A percentile compares a stretch with the other conserved stretches of the same genome.
phyloP scores from a whole-genome alignment of 2,113 vertebrate species.

The Cepphus grylle region DNA sequence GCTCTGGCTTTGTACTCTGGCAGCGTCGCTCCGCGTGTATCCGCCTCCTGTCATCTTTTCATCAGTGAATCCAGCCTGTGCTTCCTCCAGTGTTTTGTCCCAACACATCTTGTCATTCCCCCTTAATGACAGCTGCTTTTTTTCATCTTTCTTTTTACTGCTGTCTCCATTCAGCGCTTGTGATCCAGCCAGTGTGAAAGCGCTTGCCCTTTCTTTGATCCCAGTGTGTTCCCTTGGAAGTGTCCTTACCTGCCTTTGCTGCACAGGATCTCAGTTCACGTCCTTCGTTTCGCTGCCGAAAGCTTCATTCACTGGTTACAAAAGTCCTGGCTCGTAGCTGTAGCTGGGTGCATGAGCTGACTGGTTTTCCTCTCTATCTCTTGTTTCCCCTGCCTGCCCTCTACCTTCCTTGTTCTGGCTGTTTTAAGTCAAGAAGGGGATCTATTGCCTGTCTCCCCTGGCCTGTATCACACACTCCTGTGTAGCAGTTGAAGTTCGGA shows the following conservation, averaged over 20 bases:
- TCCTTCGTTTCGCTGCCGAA: background rate
- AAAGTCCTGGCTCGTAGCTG: background rate
- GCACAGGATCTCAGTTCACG: background rate
- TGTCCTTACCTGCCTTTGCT: background rate
- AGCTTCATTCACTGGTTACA: background rate
- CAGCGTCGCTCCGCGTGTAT: fast-evolving
- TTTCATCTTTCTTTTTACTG: background rate
- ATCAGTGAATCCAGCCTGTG: background rate
- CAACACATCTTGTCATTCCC: background rate
- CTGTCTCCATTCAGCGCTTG: background rate
- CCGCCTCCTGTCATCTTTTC: background rate
- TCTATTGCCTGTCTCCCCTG: background rate
- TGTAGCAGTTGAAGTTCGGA: background rate
- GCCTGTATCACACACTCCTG: background rate
- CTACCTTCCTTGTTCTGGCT: background rate
- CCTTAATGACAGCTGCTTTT: background rate
- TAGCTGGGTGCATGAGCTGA: background rate
- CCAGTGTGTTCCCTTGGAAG: background rate
- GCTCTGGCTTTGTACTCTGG: background rate
- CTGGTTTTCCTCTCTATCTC: background rate
- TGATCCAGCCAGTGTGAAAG: background rate
- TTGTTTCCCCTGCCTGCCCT: background rate
- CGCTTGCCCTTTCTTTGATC: slow-evolving; percentile 31
- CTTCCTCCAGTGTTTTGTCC: slow-evolving; percentile 15
- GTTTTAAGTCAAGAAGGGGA: background rate